phyloP scores from a whole-genome alignment of 2,797 vertebrate species.

The Ceyx erithaca region DNA sequence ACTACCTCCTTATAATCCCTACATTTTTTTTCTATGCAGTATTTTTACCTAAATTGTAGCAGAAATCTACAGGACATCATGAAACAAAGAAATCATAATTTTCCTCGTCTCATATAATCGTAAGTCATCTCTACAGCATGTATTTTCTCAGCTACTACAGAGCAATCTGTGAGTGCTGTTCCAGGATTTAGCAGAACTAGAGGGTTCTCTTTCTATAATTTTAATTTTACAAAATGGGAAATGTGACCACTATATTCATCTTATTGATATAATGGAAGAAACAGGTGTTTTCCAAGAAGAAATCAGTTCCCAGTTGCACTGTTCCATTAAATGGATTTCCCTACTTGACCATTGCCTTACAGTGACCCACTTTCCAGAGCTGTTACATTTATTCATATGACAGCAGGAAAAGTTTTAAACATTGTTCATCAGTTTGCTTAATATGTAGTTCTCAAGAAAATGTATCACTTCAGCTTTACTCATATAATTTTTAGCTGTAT shows the following conservation, averaged over 20 bases:
- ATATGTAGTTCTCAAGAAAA: neutral
- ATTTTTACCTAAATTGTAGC: neutral
- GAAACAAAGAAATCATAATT: constrained; percentile 33
- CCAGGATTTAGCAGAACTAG: constrained; percentile 1
- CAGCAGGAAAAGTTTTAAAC: neutral
- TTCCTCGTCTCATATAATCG: constrained; percentile 50
- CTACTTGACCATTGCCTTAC: neutral
- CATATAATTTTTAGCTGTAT: neutral
- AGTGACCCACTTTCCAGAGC: neutral
- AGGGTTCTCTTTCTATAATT: constrained; percentile 19
- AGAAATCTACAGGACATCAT: constrained; percentile 41
- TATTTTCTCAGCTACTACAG: neutral
- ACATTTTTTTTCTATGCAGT: neutral
- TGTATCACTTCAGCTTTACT: neutral
- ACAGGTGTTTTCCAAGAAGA: constrained; percentile 50
- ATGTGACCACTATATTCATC: constrained; percentile 31
- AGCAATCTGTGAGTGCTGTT: constrained; percentile 1
- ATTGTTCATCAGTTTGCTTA: neutral
- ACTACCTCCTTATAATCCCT: neutral
- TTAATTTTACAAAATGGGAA: constrained; percentile 42
- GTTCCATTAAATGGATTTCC: neutral
- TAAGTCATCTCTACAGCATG: neutral
- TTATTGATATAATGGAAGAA: constrained; percentile 53
- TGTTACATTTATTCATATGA: neutral
- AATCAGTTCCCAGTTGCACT: constrained; percentile 20